Evolutionary conservation across 2,888 invertebrate genomes (phyloP).

Genomic region (Microplitis deprimator): DNA sequence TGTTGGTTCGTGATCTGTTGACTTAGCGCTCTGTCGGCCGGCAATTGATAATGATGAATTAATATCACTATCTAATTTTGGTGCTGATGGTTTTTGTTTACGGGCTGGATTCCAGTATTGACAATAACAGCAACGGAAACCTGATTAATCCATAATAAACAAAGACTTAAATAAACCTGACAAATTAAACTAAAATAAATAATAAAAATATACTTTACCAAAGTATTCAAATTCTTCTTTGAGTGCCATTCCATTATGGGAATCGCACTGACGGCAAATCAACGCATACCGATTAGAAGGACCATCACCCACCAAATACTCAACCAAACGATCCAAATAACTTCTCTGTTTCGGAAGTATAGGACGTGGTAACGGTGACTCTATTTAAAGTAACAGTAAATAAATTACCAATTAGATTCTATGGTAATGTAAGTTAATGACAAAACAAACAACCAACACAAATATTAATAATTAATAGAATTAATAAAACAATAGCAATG

Average conservation of each 20-base stretch:
- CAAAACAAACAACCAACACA: conserved; percentile 2
- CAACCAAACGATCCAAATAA: conserved; percentile 90
- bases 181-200: not conserved
- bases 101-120: conserved; percentile 88
- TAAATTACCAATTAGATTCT: conserved; percentile 13
- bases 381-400: conserved; percentile 47
- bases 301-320: conserved; percentile 95
- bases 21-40: conserved; percentile 35
- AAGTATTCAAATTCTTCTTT: conserved; percentile 81
- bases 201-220: conserved; percentile 64
- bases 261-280: conserved; percentile 90
- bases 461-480: conserved; percentile 9
- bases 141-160: too few species aligned
- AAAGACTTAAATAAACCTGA: conserved; percentile 4
- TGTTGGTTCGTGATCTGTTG: conserved; percentile 33
- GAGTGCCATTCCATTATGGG: conserved; percentile 93
- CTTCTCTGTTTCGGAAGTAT: conserved; percentile 83
- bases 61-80: conserved; percentile 72
- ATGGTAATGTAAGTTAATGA: too few species aligned
- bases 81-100: conserved; percentile 87
- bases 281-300: conserved; percentile 95
- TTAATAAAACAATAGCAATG: not conserved
- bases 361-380: conserved; percentile 77
- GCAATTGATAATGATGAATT: conserved; percentile 45
- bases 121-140: conserved; percentile 94